Conservation (phyloP, 2,888 invertebrate genomes). For the Herminia tarsipennalis region DNA sequence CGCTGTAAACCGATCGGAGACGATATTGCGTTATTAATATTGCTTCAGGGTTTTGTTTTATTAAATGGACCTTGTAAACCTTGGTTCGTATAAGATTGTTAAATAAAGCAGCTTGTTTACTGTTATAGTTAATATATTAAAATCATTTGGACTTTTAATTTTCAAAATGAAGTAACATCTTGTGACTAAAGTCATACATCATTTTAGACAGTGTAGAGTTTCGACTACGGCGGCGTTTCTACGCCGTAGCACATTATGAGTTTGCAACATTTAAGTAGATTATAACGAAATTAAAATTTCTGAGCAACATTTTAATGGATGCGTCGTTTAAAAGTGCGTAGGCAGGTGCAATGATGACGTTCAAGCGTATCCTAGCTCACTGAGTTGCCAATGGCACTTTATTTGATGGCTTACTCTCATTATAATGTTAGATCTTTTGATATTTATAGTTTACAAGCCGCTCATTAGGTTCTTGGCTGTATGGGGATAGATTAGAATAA, state of each 20-base stretch:
- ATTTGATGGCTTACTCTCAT: constrained; percentile 57
- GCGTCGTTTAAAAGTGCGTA: constrained; percentile 17
- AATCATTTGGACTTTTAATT: too few species aligned
- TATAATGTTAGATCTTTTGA: constrained; percentile 50
- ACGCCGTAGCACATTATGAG: constrained; percentile 27
- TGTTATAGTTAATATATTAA: too few species aligned
- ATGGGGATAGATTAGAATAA: constrained; percentile 33
- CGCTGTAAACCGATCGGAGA: constrained; percentile 70
- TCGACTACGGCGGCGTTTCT: constrained; percentile 23
- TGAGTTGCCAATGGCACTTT: constrained; percentile 51
- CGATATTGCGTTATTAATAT: constrained; percentile 72
- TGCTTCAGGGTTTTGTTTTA: constrained; percentile 61
- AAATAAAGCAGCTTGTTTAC: constrained; percentile 2
- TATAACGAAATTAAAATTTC: constrained; percentile 7
- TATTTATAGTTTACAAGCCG: constrained; percentile 46
- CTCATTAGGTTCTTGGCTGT: constrained; percentile 39
- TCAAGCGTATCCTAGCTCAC: constrained; percentile 45
- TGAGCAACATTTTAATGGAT: constrained; percentile 10
- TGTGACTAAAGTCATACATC: too few species aligned
- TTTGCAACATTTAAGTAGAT: background rate
- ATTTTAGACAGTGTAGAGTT: background rate
- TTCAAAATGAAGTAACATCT: too few species aligned
- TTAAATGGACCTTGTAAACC: constrained; percentile 52
- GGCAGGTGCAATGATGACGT: constrained; percentile 53
- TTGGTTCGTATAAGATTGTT: constrained; percentile 40